Conservation (phyloP, 2,797 vertebrate species). For the Lacerta bilineata region DNA sequence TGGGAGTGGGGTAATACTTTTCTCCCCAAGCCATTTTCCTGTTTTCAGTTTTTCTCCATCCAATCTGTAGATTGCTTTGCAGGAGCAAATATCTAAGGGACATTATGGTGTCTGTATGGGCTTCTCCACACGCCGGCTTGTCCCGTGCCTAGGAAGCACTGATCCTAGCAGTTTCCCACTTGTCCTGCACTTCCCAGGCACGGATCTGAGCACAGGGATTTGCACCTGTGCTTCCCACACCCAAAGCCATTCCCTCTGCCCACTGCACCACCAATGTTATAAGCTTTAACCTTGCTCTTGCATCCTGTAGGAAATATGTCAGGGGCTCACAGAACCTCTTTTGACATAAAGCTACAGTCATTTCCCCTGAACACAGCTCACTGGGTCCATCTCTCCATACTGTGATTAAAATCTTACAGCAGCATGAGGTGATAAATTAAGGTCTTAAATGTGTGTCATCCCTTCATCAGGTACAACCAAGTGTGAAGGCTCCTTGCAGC, state of each 20-base stretch:
- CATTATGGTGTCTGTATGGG: too few species aligned
- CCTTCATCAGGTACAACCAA: slow-evolving; percentile 11
- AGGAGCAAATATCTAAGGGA: too few species aligned
- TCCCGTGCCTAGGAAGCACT: too few species aligned
- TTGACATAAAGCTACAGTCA: not conserved
- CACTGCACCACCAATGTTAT: not conserved
- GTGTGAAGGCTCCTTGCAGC: slow-evolving; percentile 9
- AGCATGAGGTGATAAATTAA: slow-evolving; percentile 31
- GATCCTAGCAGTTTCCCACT: too few species aligned
- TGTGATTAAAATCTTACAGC: slow-evolving; percentile 31
- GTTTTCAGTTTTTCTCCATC: not conserved
- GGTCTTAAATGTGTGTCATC: slow-evolving; percentile 1
- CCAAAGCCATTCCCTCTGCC: not conserved
- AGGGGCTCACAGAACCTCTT: not conserved
- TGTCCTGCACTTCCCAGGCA: too few species aligned
- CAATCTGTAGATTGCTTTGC: too few species aligned
- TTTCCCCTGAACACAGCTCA: not conserved
- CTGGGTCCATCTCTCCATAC: not conserved
- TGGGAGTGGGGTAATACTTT: not conserved
- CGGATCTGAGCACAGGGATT: not conserved
- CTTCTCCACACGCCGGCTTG: too few species aligned
- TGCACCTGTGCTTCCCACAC: not conserved
- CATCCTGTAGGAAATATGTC: not conserved
- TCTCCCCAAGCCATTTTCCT: not conserved
- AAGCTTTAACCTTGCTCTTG: not conserved